phyloP scores from a whole-genome alignment of 2,797 vertebrate genomes.

The Periparus ater region DNA sequence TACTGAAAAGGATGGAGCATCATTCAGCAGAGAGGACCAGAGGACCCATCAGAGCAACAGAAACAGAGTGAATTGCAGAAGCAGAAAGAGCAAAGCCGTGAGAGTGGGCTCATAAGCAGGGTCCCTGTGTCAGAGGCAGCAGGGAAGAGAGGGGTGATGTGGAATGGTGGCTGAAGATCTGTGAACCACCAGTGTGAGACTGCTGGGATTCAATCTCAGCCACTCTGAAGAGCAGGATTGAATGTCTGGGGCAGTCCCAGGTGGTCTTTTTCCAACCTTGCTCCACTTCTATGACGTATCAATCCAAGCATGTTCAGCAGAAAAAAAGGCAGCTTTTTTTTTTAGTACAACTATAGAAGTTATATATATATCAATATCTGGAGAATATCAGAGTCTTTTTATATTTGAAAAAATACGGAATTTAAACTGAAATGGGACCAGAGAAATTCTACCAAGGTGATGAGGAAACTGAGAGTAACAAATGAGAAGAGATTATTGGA shows the following conservation, averaged over 20 bases:
- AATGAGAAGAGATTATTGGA: not conserved
- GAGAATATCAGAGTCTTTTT: not conserved
- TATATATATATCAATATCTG: not conserved
- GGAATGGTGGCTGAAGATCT: not conserved
- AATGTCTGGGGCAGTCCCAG: not conserved
- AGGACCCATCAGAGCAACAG: not conserved
- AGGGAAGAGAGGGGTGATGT: not conserved
- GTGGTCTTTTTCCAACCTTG: not conserved
- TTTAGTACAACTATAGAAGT: not conserved
- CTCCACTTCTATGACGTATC: not conserved
- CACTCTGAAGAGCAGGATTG: not conserved
- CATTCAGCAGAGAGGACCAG: not conserved
- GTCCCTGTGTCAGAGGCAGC: not conserved
- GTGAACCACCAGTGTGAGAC: not conserved
- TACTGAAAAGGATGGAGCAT: not conserved
- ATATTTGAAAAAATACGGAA: not conserved
- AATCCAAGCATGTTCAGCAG: not conserved
- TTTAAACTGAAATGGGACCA: not conserved
- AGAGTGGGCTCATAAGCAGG: not conserved
- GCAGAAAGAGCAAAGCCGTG: not conserved
- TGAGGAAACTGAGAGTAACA: not conserved
- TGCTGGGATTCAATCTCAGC: not conserved
- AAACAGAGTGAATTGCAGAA: not conserved
- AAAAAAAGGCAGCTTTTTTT: not conserved
- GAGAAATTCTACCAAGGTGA: not conserved